Conservation (phyloP, 1,140 invertebrate genomes). For the Mactra quadrangularis region DNA sequence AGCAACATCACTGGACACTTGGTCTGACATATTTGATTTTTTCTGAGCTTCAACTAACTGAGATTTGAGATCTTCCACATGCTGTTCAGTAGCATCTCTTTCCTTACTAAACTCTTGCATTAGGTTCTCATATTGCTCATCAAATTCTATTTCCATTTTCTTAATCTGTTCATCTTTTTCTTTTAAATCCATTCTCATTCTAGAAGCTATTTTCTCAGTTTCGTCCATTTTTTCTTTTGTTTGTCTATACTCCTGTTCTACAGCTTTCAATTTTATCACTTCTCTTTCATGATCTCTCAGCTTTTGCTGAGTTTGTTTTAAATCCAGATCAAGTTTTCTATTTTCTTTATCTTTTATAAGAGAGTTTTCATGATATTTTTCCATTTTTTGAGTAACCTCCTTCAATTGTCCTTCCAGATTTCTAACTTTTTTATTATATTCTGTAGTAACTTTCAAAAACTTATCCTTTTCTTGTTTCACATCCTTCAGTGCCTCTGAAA, state of each 20-base stretch:
- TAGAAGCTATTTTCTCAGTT: conserved; percentile 69
- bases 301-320: conserved; percentile 74
- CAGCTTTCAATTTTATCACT: conserved; percentile 77
- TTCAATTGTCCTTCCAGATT: conserved; percentile 75
- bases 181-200: conserved; percentile 69
- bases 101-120: conserved; percentile 77
- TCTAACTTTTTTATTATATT: conserved; percentile 78
- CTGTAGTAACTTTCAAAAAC: conserved; percentile 76
- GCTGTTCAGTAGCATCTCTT: conserved; percentile 77
- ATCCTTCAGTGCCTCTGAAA: conserved; percentile 78
- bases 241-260: conserved; percentile 77
- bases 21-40: conserved; percentile 72
- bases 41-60: conserved; percentile 71
- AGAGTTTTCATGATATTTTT: conserved; percentile 70
- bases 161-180: conserved; percentile 73
- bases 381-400: conserved; percentile 74
- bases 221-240: conserved; percentile 77
- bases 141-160: conserved; percentile 74
- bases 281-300: conserved; percentile 75
- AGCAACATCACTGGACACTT: conserved; percentile 75
- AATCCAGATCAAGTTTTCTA: conserved; percentile 74
- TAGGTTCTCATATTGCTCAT: conserved; percentile 73
- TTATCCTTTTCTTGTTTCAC: conserved; percentile 79
- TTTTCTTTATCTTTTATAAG: conserved; percentile 76
- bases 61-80: conserved; percentile 76